Percentiles rank a stretch among this genome's conserved stretches.
Conservation (phyloP, 2,888 invertebrate genomes). For the Clitarchus hookeri region DNA sequence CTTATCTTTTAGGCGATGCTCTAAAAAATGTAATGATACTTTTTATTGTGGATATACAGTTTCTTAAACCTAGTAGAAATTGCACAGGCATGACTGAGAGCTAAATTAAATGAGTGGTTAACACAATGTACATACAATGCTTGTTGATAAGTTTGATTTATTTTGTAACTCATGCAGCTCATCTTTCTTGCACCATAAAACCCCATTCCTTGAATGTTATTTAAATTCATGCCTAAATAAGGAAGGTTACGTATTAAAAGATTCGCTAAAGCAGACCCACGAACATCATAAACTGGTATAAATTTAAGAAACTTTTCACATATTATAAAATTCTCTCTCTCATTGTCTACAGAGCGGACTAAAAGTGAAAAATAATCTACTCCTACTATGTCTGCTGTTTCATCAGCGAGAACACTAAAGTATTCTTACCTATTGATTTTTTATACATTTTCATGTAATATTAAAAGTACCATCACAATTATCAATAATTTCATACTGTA, state of each 20-base stretch:
- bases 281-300: no score
- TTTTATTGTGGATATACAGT: background rate
- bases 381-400: no score
- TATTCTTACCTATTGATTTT: no score
- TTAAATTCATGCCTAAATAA: background rate
- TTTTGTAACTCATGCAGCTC: background rate
- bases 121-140: background rate
- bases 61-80: background rate
- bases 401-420: no score
- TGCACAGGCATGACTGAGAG: background rate
- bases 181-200: background rate
- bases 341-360: background rate
- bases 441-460: no score
- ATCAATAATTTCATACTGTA: no score
- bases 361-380: no score
- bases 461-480: no score
- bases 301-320: background rate
- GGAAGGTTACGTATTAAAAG: background rate
- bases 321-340: background rate
- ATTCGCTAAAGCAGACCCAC: background rate
- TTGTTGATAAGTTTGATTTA: background rate
- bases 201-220: no score
- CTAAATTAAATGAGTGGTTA: no score
- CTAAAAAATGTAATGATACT: slow-evolving; percentile 15
- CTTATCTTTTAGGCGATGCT: slow-evolving; percentile 1